Conservation (phyloP, 2,888 invertebrate species). For the Gandaritis pyraliata region DNA sequence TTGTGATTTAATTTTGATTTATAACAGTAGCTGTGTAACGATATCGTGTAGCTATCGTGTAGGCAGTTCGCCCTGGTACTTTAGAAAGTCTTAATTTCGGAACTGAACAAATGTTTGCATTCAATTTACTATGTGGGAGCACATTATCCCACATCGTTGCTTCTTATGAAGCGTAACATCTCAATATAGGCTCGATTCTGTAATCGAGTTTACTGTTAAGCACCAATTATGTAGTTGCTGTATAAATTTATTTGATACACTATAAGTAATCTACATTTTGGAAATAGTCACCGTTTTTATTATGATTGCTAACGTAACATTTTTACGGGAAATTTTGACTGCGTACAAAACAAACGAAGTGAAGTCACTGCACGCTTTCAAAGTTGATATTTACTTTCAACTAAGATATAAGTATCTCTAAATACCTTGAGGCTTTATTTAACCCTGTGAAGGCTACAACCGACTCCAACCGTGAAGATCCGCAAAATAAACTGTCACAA, state of each 20-base stretch:
- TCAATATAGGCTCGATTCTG: too few relatives aligned
- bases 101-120: constrained; percentile 17
- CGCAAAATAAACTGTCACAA: constrained; percentile 72
- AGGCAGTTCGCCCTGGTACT: too few relatives aligned
- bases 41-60: too few relatives aligned
- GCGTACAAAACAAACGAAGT: too few relatives aligned
- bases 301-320: too few relatives aligned
- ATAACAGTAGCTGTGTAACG: too few relatives aligned
- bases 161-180: neutral
- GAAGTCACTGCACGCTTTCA: neutral
- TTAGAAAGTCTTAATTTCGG: constrained; percentile 28
- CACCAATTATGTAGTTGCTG: neutral
- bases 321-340: too few relatives aligned
- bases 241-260: neutral
- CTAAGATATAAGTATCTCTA: neutral
- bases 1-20: too few relatives aligned
- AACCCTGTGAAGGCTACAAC: constrained; percentile 9
- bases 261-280: too few relatives aligned
- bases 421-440: constrained; percentile 1
- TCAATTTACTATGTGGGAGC: constrained; percentile 15
- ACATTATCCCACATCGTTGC: neutral
- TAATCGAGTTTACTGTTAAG: too few relatives aligned
- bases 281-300: too few relatives aligned
- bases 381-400: neutral
- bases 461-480: constrained; percentile 25